Evolutionary conservation across 2,888 invertebrate species (phyloP).

Genomic region (Synanthedon tipuliformis): DNA sequence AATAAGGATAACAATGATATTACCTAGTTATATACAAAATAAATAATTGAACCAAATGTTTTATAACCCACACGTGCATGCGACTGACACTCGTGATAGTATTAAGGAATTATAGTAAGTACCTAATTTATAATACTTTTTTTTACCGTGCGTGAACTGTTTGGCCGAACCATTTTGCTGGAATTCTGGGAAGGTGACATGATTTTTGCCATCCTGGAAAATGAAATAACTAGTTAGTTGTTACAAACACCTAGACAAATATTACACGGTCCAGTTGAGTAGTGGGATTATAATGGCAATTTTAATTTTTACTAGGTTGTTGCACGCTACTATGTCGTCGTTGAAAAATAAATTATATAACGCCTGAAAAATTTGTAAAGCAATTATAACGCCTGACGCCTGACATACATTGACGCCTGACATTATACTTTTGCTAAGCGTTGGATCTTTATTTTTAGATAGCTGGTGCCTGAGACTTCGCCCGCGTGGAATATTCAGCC

Average conservation of each 20-base stretch:
- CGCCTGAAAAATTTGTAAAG: too few species aligned
- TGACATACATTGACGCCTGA: too few species aligned
- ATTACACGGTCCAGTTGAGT: too few species aligned
- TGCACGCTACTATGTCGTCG: too few species aligned
- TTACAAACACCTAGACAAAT: background rate
- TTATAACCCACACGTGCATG: slow-evolving; percentile 63
- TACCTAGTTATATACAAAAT: slow-evolving; percentile 13
- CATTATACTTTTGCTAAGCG: too few species aligned
- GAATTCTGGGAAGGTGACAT: slow-evolving; percentile 90
- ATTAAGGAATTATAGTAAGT: slow-evolving; percentile 64
- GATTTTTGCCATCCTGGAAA: slow-evolving; percentile 86
- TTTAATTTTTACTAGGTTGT: background rate
- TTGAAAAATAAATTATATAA: too few species aligned
- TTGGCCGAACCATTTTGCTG: slow-evolving; percentile 90
- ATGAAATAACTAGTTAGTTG: background rate
- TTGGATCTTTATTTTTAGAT: too few species aligned
- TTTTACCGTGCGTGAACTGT: slow-evolving; percentile 89
- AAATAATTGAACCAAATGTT: slow-evolving; percentile 31
- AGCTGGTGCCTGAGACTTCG: too few species aligned
- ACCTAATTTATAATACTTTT: slow-evolving; percentile 77
- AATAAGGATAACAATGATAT: slow-evolving; percentile 13
- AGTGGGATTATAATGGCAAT: slow-evolving; percentile 6
- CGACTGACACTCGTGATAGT: slow-evolving; percentile 64
- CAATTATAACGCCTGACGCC: too few species aligned
- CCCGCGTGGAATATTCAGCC: too few species aligned